Conservation (phyloP, 2,888 invertebrate species). For the Gisinianus flammeolus region DNA sequence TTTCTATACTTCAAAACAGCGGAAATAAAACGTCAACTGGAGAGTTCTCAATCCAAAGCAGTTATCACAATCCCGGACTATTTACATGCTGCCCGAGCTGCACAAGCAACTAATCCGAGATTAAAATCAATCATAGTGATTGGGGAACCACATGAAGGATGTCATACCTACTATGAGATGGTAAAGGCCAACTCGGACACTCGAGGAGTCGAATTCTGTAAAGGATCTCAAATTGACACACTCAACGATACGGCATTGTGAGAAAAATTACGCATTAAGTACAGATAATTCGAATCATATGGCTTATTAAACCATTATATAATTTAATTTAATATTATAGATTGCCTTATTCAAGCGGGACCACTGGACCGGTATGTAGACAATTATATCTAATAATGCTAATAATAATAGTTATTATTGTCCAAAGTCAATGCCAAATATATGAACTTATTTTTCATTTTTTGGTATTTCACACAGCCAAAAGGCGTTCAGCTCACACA, state of each 20-base stretch:
- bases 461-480: slow-evolving; percentile 49
- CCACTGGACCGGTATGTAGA: slow-evolving; percentile 65
- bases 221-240: slow-evolving; percentile 48
- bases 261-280: too few species aligned
- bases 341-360: slow-evolving; percentile 48
- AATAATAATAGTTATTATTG: neutral
- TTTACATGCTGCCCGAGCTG: slow-evolving; percentile 39
- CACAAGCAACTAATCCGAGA: slow-evolving; percentile 43
- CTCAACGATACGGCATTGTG: slow-evolving; percentile 38
- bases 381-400: neutral
- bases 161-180: slow-evolving; percentile 51
- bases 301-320: too few species aligned
- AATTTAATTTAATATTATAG: neutral
- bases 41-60: slow-evolving; percentile 47
- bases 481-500: slow-evolving; percentile 56
- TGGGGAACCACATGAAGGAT: slow-evolving; percentile 53
- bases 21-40: slow-evolving; percentile 56
- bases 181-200: slow-evolving; percentile 50
- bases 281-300: too few species aligned
- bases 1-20: slow-evolving; percentile 38
- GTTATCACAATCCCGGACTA: slow-evolving; percentile 49
- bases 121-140: slow-evolving; percentile 48
- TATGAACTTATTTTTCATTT: neutral
- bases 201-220: slow-evolving; percentile 43
- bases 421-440: too few species aligned